These are phyloP conservation scores for Tachysurus vachellii DNA, from an alignment of 2,113 vertebrate genomes.

Conservation along the genomic window DNA sequence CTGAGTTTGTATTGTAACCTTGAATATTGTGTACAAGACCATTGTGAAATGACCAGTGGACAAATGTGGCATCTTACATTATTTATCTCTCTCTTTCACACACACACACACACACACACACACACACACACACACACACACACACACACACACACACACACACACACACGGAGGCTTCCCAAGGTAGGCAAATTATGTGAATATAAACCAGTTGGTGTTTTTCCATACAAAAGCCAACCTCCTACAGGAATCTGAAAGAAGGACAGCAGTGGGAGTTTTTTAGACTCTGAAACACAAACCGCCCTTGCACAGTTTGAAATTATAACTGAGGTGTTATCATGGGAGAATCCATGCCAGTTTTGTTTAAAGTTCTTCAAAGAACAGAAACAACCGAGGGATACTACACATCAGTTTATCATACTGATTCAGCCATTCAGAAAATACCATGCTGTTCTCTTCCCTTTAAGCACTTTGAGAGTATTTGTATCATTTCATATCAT, in stretches of 20 bases:
- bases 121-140: too few species aligned
- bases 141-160: neutral
- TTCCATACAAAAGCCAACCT: neutral
- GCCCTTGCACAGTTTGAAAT: neutral
- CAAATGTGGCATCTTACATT: neutral
- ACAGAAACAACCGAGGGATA: neutral
- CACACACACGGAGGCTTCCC: neutral
- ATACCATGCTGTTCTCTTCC: neutral
- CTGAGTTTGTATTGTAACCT: neutral
- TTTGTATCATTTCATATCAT: conserved; percentile 12
- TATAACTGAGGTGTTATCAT: neutral
- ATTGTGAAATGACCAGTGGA: neutral
- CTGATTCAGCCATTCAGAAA: neutral
- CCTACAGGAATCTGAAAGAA: conserved; percentile 19
- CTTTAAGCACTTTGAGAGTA: neutral
- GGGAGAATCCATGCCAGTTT: neutral
- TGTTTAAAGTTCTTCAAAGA: neutral
- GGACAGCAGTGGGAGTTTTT: neutral
- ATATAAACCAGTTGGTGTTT: neutral
- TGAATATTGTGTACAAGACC: neutral
- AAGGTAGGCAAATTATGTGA: conserved; percentile 18
- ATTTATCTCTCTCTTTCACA: neutral
- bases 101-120: too few species aligned
- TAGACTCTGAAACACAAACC: neutral
- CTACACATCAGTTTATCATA: neutral